phyloP scores from a whole-genome alignment of 1,140 invertebrate genomes.

The Zelostemma sp. region DNA sequence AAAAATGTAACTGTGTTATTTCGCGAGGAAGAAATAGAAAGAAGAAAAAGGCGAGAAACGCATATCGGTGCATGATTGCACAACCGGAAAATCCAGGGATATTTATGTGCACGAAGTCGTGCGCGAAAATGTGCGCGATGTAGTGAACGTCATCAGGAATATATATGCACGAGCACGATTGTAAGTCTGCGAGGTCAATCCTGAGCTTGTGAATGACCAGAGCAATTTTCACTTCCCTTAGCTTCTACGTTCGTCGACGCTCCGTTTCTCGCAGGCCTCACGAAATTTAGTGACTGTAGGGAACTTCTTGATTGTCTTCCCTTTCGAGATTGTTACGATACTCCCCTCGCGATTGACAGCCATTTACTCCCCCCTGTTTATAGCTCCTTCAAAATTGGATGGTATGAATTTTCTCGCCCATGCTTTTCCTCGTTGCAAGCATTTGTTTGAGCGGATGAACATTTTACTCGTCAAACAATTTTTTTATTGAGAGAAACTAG shows the following conservation, averaged over 20 bases:
- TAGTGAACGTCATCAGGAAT: slow-evolving; percentile 29
- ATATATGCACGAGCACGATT: slow-evolving; percentile 25
- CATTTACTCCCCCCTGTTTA: slow-evolving; percentile 22
- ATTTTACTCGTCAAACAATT: too few species aligned
- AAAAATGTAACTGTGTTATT: slow-evolving; percentile 6
- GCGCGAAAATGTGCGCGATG: slow-evolving; percentile 17
- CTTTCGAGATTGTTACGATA: slow-evolving; percentile 49
- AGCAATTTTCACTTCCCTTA: slow-evolving; percentile 59
- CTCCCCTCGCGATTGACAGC: slow-evolving; percentile 53
- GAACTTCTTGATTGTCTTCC: slow-evolving; percentile 56
- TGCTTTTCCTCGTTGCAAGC: too few species aligned
- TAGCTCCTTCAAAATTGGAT: slow-evolving; percentile 54
- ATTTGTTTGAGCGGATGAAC: too few species aligned
- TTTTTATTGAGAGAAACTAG: too few species aligned
- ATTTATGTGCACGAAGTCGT: slow-evolving; percentile 24
- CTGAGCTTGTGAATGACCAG: slow-evolving; percentile 43
- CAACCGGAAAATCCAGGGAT: slow-evolving; percentile 6
- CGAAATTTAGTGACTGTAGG: slow-evolving; percentile 55
- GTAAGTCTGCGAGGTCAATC: slow-evolving; percentile 51
- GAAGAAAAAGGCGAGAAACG: background rate
- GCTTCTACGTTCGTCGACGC: slow-evolving; percentile 46
- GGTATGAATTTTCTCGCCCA: slow-evolving; percentile 26
- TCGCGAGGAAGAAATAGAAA: background rate
- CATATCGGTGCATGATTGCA: slow-evolving; percentile 5
- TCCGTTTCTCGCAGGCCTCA: slow-evolving; percentile 18